Evolutionary conservation across 2,888 invertebrate species (phyloP).

Genomic region (Ectobius pallidus): DNA sequence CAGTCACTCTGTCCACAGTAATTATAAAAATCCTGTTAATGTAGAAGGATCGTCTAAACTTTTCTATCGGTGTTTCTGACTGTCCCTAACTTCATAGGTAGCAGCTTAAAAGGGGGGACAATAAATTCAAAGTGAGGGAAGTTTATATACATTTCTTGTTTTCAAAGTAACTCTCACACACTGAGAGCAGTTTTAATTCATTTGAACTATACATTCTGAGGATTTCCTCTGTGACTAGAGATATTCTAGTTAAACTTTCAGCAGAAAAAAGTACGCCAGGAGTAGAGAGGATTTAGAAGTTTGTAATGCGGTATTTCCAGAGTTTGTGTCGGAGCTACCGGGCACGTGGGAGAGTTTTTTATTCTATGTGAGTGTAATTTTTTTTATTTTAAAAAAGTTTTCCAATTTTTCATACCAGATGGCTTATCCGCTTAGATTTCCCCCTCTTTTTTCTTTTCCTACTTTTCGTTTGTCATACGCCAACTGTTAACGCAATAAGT

Average conservation of each 20-base stretch:
- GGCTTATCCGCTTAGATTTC: slow-evolving; percentile 37
- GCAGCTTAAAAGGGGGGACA: no score
- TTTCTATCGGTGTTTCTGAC: no score
- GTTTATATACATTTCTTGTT: no score
- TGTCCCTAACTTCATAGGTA: no score
- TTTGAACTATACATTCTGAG: slow-evolving; percentile 9
- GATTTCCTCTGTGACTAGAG: slow-evolving; percentile 8
- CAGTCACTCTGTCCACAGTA: no score
- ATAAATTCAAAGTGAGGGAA: no score
- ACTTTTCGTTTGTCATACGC: slow-evolving; percentile 20
- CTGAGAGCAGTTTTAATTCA: neutral
- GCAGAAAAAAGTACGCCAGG: neutral
- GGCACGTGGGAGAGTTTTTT: slow-evolving; percentile 9
- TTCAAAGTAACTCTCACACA: no score
- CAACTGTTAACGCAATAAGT: slow-evolving; percentile 12
- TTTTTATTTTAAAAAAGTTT: slow-evolving; percentile 30
- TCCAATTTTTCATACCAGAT: slow-evolving; percentile 39
- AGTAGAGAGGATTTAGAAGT: slow-evolving; percentile 35
- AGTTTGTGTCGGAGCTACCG: slow-evolving; percentile 4
- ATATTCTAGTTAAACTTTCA: slow-evolving; percentile 13
- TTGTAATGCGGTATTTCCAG: slow-evolving; percentile 32
- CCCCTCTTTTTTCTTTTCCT: neutral
- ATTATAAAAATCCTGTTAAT: no score
- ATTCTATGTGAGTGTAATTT: slow-evolving; percentile 14
- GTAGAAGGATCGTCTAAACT: no score